Conservation (phyloP, 2,888 invertebrate genomes). For the Melangyna quadrimaculata region DNA sequence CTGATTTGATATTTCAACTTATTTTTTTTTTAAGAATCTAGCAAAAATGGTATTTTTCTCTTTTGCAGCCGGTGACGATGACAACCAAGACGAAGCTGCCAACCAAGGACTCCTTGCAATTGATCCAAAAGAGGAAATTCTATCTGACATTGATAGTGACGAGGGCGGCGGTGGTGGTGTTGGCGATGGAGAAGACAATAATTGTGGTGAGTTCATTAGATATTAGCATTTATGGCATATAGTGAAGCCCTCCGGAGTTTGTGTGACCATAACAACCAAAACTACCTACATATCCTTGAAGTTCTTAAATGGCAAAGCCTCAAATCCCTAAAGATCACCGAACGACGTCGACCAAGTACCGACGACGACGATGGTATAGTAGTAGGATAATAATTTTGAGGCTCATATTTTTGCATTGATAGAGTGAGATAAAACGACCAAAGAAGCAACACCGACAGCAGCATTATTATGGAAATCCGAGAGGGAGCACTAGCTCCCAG, state of each 20-base stretch:
- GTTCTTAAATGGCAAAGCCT: conserved; percentile 45
- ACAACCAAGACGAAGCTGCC: conserved; percentile 5
- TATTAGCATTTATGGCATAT: conserved; percentile 20
- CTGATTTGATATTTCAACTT: background rate
- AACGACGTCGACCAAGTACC: background rate
- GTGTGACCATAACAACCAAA: conserved; percentile 18
- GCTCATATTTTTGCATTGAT: conserved; percentile 62
- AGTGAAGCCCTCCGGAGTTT: background rate
- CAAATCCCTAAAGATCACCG: conserved; percentile 38
- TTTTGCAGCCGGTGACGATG: conserved; percentile 51
- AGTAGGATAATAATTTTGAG: conserved; percentile 51
- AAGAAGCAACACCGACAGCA: conserved; percentile 53
- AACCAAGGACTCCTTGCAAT: conserved; percentile 14
- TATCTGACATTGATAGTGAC: conserved; percentile 61
- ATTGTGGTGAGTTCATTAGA: conserved; percentile 57
- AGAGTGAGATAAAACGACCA: conserved; percentile 61
- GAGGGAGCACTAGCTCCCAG: conserved; percentile 54
- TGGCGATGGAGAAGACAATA: conserved; percentile 47
- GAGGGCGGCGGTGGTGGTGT: conserved; percentile 26
- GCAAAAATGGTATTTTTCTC: background rate
- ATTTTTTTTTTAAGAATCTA: background rate
- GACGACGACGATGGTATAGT: background rate
- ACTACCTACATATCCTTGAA: conserved; percentile 13
- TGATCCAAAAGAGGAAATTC: conserved; percentile 65
- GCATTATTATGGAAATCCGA: conserved; percentile 62